Conservation (phyloP, 2,797 vertebrate species). For the Craterocephalus amniculus region DNA sequence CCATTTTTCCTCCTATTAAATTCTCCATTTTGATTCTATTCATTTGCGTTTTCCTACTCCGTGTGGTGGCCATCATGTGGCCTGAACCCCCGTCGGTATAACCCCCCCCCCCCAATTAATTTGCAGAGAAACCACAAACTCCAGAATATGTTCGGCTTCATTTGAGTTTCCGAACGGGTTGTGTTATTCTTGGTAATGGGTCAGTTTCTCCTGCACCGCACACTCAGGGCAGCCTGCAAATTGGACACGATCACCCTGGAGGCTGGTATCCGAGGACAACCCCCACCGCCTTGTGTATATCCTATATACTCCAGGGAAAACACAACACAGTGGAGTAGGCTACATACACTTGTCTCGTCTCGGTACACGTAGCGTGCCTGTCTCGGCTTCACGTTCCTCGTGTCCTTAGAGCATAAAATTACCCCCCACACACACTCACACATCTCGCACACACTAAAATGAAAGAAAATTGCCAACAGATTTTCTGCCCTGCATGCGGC, state of each 20-base stretch:
- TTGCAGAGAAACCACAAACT: constrained; percentile 44
- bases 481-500: constrained; percentile 45
- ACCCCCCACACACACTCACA: constrained; percentile 6
- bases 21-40: constrained; percentile 8
- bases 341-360: constrained; percentile 24
- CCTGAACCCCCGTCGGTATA: constrained; percentile 4
- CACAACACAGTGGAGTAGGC: constrained; percentile 19
- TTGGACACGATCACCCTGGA: constrained; percentile 62
- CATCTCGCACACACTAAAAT: constrained; percentile 22
- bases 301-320: constrained; percentile 36
- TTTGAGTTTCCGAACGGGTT: constrained; percentile 22
- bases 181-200: constrained; percentile 62
- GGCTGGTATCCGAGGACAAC: neutral
- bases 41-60: neutral
- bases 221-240: constrained; percentile 59
- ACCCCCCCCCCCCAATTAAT: constrained; percentile 40
- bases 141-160: constrained; percentile 44
- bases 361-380: constrained; percentile 48
- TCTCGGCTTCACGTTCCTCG: constrained; percentile 44
- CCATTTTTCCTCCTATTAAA: constrained; percentile 7
- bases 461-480: constrained; percentile 70
- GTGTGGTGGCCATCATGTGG: neutral
- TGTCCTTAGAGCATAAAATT: constrained; percentile 61
- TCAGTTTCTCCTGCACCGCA: constrained; percentile 25
- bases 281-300: constrained; percentile 7